phyloP scores from a whole-genome alignment of 2,888 invertebrate genomes.

The Poecilobothrus nobilitatus region DNA sequence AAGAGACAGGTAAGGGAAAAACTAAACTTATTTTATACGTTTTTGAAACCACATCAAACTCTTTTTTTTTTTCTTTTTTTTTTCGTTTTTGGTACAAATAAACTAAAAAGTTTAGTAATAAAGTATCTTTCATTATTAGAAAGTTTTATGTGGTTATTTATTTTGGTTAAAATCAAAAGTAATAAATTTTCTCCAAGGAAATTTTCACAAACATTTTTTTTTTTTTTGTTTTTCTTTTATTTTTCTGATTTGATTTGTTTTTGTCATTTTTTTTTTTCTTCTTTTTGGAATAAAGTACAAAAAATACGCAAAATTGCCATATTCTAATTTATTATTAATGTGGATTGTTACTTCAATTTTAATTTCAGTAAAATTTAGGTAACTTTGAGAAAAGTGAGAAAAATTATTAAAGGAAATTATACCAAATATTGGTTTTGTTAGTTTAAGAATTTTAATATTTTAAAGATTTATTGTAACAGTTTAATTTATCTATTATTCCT shows the following conservation, averaged over 20 bases:
- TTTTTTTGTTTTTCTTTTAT: no score
- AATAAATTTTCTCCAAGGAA: background rate
- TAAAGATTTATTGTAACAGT: no score
- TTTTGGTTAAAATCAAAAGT: conserved; percentile 6
- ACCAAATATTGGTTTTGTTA: no score
- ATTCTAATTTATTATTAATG: background rate
- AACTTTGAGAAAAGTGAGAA: background rate
- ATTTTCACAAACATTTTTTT: no score
- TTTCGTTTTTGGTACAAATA: background rate
- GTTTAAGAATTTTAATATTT: no score
- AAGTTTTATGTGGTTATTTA: background rate
- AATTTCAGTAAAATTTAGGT: background rate
- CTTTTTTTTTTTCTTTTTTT: background rate
- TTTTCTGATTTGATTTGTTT: no score
- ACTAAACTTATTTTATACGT: background rate
- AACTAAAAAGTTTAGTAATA: conserved; percentile 4
- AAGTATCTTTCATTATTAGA: conserved; percentile 1
- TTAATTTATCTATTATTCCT: no score
- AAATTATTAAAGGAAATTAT: background rate
- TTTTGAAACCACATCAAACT: background rate
- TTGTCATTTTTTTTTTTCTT: background rate
- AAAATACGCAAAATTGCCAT: background rate
- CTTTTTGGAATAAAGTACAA: no score
- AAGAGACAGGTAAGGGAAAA: background rate
- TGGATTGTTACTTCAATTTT: background rate